A percentile compares a stretch with the other conserved stretches of the same genome.
Conservation (phyloP, 2,888 invertebrate genomes). For the Aphelenchoides bicaudatus region DNA sequence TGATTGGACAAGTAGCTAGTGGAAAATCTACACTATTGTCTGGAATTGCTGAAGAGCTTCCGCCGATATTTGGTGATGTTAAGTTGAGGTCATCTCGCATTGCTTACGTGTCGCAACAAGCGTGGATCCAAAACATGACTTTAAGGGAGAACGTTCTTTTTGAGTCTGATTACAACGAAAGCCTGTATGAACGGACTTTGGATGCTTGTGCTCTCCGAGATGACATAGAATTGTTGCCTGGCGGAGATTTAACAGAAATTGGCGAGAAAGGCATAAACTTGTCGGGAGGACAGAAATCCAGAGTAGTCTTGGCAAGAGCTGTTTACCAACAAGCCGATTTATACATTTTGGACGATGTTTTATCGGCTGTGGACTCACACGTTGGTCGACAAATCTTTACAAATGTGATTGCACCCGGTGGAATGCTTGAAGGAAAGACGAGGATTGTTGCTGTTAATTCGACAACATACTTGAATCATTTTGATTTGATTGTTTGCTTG, state of each 20-base stretch:
- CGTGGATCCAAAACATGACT: conserved; percentile 67
- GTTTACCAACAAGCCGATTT: conserved; percentile 78
- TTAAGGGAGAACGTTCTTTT: conserved; percentile 87
- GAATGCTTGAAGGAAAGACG: conserved; percentile 67
- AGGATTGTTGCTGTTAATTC: conserved; percentile 90
- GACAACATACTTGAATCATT: conserved; percentile 83
- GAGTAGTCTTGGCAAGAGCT: conserved; percentile 67
- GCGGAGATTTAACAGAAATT: conserved; percentile 92
- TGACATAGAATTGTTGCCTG: conserved; percentile 82
- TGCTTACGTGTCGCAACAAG: conserved; percentile 66
- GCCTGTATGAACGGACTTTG: conserved; percentile 63
- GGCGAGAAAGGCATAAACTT: conserved; percentile 81
- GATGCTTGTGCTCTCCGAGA: conserved; percentile 83
- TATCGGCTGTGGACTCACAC: conserved; percentile 89
- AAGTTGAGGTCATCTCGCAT: neutral
- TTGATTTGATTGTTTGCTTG: conserved; percentile 84
- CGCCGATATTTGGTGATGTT: neutral
- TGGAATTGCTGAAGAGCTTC: conserved; percentile 68
- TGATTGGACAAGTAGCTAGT: conserved; percentile 63
- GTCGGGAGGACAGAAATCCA: conserved; percentile 88
- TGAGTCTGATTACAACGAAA: conserved; percentile 43
- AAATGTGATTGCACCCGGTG: conserved; percentile 64
- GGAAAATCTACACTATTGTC: conserved; percentile 73
- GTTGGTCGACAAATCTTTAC: conserved; percentile 90
- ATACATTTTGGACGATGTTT: conserved; percentile 88